These are phyloP conservation scores for Emydoidea blandingii DNA, from an alignment of 2,797 vertebrate species.

Conservation along the genomic window DNA sequence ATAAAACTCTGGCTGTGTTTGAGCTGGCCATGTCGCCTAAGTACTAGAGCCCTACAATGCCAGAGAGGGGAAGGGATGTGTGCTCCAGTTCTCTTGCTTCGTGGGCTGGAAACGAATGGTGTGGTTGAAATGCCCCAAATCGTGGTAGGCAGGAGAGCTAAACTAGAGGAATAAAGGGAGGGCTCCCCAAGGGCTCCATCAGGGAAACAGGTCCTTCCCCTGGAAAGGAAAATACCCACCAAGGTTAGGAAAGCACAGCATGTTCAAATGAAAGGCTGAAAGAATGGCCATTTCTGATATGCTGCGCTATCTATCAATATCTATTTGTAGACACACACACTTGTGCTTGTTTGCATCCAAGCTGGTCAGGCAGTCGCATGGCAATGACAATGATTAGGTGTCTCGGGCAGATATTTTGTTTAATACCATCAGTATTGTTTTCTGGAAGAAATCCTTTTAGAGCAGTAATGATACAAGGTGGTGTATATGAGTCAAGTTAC, in stretches of 20 bases:
- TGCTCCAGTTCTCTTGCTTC: background rate
- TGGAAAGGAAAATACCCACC: background rate
- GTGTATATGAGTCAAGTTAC: background rate
- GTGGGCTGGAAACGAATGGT: background rate
- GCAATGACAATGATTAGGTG: background rate
- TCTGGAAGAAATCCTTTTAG: background rate
- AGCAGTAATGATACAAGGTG: background rate
- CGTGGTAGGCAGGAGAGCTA: background rate
- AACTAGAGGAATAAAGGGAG: background rate
- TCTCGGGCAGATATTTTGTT: background rate
- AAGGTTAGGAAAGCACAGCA: background rate
- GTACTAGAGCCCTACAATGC: background rate
- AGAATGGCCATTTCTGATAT: background rate
- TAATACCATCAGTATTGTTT: background rate
- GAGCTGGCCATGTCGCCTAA: background rate
- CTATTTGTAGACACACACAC: background rate
- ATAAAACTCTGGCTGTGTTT: background rate
- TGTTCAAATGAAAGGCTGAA: background rate
- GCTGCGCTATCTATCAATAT: background rate
- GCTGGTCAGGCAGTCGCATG: background rate
- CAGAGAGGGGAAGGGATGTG: background rate
- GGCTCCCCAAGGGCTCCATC: background rate
- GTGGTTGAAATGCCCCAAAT: background rate
- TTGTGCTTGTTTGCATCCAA: accelerated
- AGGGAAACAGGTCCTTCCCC: accelerated